Evolutionary conservation across 2,113 vertebrate genomes (phyloP).

Genomic region (Dicerorhinus sumatrensis): DNA sequence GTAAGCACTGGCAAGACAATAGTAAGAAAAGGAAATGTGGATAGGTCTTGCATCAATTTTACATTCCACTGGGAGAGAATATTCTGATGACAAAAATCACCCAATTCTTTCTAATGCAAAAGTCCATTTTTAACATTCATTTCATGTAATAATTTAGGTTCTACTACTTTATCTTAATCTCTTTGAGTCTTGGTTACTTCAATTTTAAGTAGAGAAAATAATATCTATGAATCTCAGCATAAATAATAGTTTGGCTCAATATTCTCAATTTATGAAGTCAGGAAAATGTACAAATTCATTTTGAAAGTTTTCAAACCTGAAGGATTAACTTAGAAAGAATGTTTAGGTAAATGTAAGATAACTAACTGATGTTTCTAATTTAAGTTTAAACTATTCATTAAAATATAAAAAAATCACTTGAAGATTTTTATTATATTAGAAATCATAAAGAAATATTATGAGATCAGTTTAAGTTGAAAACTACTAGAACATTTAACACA

Average conservation of each 20-base stretch:
- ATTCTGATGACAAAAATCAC: conserved; percentile 6
- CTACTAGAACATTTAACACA: neutral
- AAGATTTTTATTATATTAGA: neutral
- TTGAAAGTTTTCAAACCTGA: conserved; percentile 1
- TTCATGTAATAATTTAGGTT: neutral
- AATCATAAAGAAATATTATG: neutral
- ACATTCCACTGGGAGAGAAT: neutral
- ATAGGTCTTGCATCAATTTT: neutral
- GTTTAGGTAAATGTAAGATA: neutral
- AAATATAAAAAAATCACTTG: neutral
- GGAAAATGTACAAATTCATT: neutral
- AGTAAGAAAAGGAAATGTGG: neutral
- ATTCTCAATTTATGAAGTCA: conserved; percentile 12
- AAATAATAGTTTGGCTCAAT: neutral
- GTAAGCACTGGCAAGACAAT: neutral
- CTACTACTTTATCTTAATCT: neutral
- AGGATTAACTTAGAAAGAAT: neutral
- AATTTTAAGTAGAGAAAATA: conserved; percentile 31
- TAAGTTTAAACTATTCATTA: neutral
- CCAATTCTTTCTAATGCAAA: neutral
- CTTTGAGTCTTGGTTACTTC: neutral
- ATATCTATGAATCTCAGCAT: neutral
- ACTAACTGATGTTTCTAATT: neutral
- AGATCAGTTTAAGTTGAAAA: neutral
- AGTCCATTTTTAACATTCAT: neutral